Conservation (phyloP, 2,888 invertebrate species). For the Lycaena phlaeas region DNA sequence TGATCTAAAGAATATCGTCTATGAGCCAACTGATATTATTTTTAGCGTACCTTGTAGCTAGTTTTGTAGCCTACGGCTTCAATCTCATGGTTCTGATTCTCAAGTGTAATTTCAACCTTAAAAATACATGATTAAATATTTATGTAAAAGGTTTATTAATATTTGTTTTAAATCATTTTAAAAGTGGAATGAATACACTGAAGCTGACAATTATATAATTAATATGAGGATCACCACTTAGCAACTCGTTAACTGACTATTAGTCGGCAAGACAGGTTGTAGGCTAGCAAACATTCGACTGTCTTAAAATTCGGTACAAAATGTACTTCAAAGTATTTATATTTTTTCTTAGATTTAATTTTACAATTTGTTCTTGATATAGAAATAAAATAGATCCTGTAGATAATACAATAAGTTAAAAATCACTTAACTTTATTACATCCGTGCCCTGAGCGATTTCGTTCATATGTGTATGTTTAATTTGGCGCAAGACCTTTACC, state of each 20-base stretch:
- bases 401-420: constrained; percentile 22
- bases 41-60: constrained; percentile 2
- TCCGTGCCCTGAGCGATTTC: constrained; percentile 56
- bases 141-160: too few species aligned
- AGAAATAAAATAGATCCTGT: not conserved
- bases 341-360: too few species aligned
- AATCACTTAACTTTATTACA: constrained; percentile 43
- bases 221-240: too few species aligned
- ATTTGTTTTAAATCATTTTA: too few species aligned
- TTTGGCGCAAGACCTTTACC: constrained; percentile 56
- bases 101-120: constrained; percentile 1
- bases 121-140: not conserved
- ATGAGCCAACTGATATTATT: constrained; percentile 10
- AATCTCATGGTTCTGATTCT: not conserved
- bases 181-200: too few species aligned
- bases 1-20: constrained; percentile 11
- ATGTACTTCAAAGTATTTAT: too few species aligned
- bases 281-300: too few species aligned
- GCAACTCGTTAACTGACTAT: too few species aligned
- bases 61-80: not conserved
- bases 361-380: too few species aligned
- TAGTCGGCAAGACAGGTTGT: too few species aligned
- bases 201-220: too few species aligned
- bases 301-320: too few species aligned
- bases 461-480: constrained; percentile 39